These are phyloP conservation scores for Sebastes diploproa DNA, from an alignment of 2,797 vertebrate genomes.

Conservation along the genomic window DNA sequence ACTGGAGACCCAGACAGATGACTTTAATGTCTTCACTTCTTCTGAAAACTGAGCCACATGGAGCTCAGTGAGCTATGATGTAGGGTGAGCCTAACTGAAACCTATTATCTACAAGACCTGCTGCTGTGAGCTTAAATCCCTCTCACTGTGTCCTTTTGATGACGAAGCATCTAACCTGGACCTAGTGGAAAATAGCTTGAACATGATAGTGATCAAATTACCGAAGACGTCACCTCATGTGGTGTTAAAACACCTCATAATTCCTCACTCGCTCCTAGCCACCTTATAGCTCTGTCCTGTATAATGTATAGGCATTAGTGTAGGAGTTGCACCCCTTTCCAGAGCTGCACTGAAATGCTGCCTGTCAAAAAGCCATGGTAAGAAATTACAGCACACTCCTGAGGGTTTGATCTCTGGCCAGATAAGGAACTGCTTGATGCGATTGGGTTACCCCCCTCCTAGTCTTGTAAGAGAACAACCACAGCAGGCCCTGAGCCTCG, in stretches of 20 bases:
- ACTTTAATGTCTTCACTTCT: slow-evolving; percentile 69
- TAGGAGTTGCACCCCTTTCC: slow-evolving; percentile 14
- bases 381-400: slow-evolving; percentile 59
- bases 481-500: slow-evolving; percentile 34
- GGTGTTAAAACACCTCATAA: slow-evolving; percentile 39
- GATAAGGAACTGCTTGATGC: slow-evolving; percentile 67
- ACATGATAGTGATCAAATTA: slow-evolving; percentile 41
- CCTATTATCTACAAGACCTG: slow-evolving; percentile 62
- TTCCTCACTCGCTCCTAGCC: slow-evolving; percentile 12
- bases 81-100: slow-evolving; percentile 54
- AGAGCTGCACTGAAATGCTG: slow-evolving; percentile 24
- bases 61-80: slow-evolving; percentile 41
- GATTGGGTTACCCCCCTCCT: slow-evolving; percentile 47
- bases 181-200: slow-evolving; percentile 30
- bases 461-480: slow-evolving; percentile 35
- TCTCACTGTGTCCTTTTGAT: slow-evolving; percentile 44
- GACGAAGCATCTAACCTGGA: slow-evolving; percentile 34
- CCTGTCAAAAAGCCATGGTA: slow-evolving; percentile 48
- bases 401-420: slow-evolving; percentile 66
- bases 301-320: slow-evolving; percentile 5
- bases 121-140: slow-evolving; percentile 49
- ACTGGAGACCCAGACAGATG: slow-evolving; percentile 61
- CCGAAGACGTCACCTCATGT: slow-evolving; percentile 36
- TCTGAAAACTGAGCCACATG: slow-evolving; percentile 51
- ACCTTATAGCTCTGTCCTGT: slow-evolving; percentile 2